Percentiles rank a stretch among this genome's conserved stretches.
Conservation (phyloP, 2,888 invertebrate genomes). For the Stegophylla sp. region DNA sequence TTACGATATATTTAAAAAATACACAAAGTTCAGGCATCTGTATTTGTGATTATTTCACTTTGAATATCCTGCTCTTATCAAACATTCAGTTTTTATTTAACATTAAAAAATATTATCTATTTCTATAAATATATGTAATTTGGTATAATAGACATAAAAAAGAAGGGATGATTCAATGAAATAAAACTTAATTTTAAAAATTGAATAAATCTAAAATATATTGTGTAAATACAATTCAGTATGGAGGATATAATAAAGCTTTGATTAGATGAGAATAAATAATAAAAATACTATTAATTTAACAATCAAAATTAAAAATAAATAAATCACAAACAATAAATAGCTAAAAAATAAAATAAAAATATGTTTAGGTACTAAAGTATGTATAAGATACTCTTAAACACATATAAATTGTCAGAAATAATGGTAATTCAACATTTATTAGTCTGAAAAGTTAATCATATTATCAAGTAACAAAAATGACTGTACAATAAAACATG, state of each 20-base stretch:
- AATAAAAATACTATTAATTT: conserved; percentile 58
- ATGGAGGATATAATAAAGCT: conserved; percentile 56
- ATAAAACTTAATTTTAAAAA: conserved; percentile 48
- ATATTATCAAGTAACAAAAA: conserved; percentile 47
- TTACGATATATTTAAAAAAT: conserved; percentile 38
- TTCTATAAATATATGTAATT: conserved; percentile 12
- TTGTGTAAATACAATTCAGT: conserved; percentile 55
- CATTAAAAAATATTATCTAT: conserved; percentile 24
- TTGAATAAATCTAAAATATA: conserved; percentile 58
- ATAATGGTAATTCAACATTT: conserved; percentile 46
- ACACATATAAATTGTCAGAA: conserved; percentile 47
- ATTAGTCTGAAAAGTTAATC: conserved; percentile 31
- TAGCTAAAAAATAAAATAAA: conserved; percentile 54
- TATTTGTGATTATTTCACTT: conserved; percentile 42
- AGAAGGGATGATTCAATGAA: conserved; percentile 24
- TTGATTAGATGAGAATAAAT: conserved; percentile 54
- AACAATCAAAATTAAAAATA: conserved; percentile 55
- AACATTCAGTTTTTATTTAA: conserved; percentile 28
- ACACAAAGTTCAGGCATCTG: conserved; percentile 46
- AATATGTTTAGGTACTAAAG: conserved; percentile 32
- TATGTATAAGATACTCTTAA: conserved; percentile 15
- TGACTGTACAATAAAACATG: conserved; percentile 36
- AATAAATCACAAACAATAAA: conserved; percentile 58
- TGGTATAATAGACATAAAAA: conserved; percentile 13
- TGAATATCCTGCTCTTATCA: conserved; percentile 38